A percentile compares a stretch with the other conserved stretches of the same genome.
phyloP scores from a whole-genome alignment of 2,113 vertebrate genomes.

The Halichoerus grypus region DNA sequence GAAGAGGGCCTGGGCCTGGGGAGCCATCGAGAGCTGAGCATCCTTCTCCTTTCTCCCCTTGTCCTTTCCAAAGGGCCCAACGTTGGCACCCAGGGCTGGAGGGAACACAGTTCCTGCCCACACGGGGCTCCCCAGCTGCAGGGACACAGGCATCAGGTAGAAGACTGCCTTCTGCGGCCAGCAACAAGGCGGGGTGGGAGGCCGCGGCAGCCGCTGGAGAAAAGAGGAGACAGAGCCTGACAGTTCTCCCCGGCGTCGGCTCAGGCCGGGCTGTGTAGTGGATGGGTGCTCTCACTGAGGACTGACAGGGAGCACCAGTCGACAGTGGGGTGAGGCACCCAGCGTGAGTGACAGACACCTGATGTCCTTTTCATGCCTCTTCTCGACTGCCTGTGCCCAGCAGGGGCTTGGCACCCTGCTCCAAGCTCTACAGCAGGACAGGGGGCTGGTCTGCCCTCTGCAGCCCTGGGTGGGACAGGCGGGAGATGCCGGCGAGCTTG shows the following conservation, averaged over 20 bases:
- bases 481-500: rapidly evolving
- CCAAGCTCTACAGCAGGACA: not conserved
- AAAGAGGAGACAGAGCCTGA: not conserved
- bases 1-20: not conserved
- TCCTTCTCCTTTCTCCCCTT: no score
- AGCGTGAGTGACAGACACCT: not conserved
- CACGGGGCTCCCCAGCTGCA: not conserved
- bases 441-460: not conserved
- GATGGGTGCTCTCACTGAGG: rapidly evolving
- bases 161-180: not conserved
- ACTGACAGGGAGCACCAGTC: not conserved
- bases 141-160: not conserved
- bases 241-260: not conserved
- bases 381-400: not conserved
- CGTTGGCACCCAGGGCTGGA: rapidly evolving
- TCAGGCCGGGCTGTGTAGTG: not conserved
- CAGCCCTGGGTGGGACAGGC: not conserved
- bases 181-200: rapidly evolving
- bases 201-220: no score
- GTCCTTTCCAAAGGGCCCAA: not conserved
- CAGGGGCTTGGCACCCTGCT: not conserved
- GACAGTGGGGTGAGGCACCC: not conserved
- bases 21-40: not conserved
- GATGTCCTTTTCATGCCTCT: not conserved
- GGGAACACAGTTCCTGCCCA: not conserved